These are phyloP conservation scores for Andrena cerasifolii DNA, from an alignment of 1,140 invertebrate species.

Conservation along the genomic window DNA sequence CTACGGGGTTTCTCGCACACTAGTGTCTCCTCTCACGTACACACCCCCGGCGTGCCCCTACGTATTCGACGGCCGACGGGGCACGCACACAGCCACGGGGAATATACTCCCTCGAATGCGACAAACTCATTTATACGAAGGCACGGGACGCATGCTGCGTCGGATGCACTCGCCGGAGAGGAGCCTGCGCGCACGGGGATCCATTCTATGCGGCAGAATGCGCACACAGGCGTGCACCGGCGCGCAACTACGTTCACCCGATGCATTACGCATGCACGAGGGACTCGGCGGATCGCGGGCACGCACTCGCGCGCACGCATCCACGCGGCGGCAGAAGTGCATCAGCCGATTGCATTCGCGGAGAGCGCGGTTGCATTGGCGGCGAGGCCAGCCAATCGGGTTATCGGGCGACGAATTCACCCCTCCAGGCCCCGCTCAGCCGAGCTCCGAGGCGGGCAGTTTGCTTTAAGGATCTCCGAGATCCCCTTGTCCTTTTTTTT, in stretches of 20 bases:
- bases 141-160: too few relatives aligned
- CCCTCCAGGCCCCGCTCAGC: conserved; percentile 66
- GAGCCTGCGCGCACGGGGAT: neutral
- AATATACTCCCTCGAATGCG: conserved; percentile 7
- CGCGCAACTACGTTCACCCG: neutral
- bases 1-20: conserved; percentile 48
- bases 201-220: neutral
- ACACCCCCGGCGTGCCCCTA: neutral
- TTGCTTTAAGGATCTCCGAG: conserved; percentile 76
- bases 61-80: conserved; percentile 7
- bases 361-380: conserved; percentile 73
- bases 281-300: conserved; percentile 12
- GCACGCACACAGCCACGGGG: neutral
- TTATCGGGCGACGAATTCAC: conserved; percentile 74
- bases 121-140: conserved; percentile 4
- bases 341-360: conserved; percentile 58
- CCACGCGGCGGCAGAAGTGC: conserved; percentile 34
- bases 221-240: too few relatives aligned
- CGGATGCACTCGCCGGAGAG: neutral
- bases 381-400: conserved; percentile 74
- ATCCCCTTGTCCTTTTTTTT: conserved; percentile 22
- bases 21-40: neutral
- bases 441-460: conserved; percentile 72
- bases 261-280: conserved; percentile 72
- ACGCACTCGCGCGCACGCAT: conserved; percentile 42